Percentiles rank a stretch among this genome's conserved stretches.
Evolutionary conservation across 1,140 invertebrate species (phyloP).

Genomic region (Hylaeus anthracinus): DNA sequence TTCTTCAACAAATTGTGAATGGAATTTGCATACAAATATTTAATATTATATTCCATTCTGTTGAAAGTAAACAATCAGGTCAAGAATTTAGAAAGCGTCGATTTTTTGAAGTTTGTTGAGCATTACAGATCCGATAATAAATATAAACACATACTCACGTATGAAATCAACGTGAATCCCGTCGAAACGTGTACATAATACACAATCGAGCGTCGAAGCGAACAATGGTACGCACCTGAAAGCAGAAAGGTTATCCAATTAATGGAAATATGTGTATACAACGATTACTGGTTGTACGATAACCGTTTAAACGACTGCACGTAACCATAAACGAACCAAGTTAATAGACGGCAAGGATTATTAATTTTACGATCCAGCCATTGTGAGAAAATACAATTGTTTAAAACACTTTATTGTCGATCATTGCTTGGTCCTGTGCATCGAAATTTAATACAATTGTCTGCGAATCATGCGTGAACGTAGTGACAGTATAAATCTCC

Average conservation of each 20-base stretch:
- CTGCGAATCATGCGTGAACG: background rate
- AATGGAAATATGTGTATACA: slow-evolving; percentile 2
- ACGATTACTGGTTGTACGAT: background rate
- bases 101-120: no score
- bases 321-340: background rate
- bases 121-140: no score
- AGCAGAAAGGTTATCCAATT: slow-evolving; percentile 1
- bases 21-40: no score
- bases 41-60: no score
- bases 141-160: background rate
- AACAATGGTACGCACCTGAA: slow-evolving; percentile 30
- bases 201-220: background rate
- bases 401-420: background rate
- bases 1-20: no score
- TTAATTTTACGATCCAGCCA: background rate
- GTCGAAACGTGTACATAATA: background rate
- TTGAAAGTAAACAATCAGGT: no score
- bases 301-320: background rate
- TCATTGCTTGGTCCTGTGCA: background rate
- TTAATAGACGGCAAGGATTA: background rate
- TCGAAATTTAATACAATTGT: background rate
- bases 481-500: background rate
- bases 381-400: background rate
- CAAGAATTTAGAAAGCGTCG: no score
- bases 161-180: no score